A percentile compares a stretch with the other conserved stretches of the same genome.
Evolutionary conservation across 2,888 invertebrate genomes (phyloP).

Genomic region (Antitype chi): DNA sequence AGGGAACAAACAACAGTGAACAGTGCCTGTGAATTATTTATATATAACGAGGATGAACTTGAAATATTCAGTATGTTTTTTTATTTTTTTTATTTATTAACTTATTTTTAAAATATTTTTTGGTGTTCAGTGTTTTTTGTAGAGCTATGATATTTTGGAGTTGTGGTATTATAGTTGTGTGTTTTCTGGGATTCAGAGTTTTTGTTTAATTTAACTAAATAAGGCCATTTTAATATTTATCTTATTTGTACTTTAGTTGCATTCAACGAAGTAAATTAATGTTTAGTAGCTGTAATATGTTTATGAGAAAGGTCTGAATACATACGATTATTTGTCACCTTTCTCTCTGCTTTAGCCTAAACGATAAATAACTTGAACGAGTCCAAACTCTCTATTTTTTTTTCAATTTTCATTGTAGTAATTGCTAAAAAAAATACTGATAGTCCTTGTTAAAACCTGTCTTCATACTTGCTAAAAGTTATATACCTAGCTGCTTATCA

Average conservation of each 20-base stretch:
- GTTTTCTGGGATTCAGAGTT: background rate
- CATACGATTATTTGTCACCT: too few relatives aligned
- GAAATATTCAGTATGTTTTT: constrained; percentile 79
- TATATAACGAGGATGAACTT: constrained; percentile 74
- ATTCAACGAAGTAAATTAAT: background rate
- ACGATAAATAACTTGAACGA: background rate
- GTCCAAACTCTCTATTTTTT: too few relatives aligned
- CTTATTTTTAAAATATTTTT: background rate
- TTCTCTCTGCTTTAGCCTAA: too few relatives aligned
- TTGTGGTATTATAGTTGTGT: background rate
- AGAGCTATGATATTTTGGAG: background rate
- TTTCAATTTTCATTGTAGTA: too few relatives aligned
- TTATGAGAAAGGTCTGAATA: background rate
- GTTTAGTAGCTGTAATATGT: background rate
- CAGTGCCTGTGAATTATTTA: constrained; percentile 72
- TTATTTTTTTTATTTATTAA: constrained; percentile 35
- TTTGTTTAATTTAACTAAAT: background rate
- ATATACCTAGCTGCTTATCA: background rate
- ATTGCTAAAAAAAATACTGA: background rate
- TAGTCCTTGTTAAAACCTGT: background rate
- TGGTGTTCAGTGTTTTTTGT: constrained; percentile 8
- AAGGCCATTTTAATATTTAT: background rate
- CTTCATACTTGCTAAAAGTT: background rate
- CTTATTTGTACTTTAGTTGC: background rate
- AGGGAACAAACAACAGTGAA: constrained; percentile 75